Base-by-base conservation (phyloP, 2,113 vertebrate species). In the Pomatostomus ruficeps region DNA sequence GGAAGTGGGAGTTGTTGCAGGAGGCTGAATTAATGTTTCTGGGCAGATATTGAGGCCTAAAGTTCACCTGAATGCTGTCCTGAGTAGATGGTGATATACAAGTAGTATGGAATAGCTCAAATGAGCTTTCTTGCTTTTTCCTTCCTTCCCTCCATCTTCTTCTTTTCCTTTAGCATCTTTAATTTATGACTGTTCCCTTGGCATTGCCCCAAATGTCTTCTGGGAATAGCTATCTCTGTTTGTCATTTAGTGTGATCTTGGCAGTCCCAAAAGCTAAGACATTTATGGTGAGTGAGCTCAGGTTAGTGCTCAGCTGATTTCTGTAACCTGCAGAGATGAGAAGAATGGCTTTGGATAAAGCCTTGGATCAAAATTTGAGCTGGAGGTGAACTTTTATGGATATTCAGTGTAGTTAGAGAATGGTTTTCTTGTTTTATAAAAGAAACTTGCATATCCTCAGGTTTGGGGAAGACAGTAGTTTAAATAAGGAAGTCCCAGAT, bases 181-280 rank as follows among this genome's bases (percentile, higher is more conserved):
- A 63, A 82, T 95, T 95, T 70, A 73, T 62, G 38, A 29, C 61
- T 63, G 10, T 74, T 76, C 79, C 51, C 85, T 85, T 94, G 95
- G 57, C 80, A 62, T 86, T 85, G 43, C 63, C 59, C 51, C 78
- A 78, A 4, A 25, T 58, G 42, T 74, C 66, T 94, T 93, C 76
- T 85, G 87, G 86, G 88, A 95, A 95, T 91, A n/a, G 54, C 74
- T 91, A 76, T 73, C 67, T 79, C 54, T 65, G 36, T 36, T 91
- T 73, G 67, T 63, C 82, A 66, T 66, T 93, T 42, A 73, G 21
- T 51, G 51, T 62, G 57, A 68, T 94, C 52, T 75, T 86, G 70
- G 12, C 83, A 87, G 73, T 61, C 25, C 29, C 46, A 67, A 80
- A 87, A 78, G 58, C 66, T 40, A 4, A 80, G 91, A 67, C 71